Base-by-base conservation (phyloP, 1,140 invertebrate species). In the Lanistes nyassanus region DNA sequence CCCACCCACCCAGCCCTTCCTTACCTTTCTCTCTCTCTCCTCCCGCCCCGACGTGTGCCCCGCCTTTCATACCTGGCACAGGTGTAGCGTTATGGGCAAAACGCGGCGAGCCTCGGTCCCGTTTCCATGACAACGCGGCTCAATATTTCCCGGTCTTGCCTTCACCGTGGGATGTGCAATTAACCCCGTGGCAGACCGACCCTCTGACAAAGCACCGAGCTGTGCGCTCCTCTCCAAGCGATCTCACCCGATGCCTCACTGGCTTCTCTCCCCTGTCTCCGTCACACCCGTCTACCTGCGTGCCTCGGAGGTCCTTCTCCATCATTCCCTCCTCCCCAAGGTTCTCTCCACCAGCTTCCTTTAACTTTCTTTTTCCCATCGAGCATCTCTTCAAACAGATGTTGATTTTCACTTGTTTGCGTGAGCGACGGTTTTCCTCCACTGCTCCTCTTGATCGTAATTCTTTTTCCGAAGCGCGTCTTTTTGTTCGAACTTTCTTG, bases 111-210 rank as follows among this genome's bases (percentile, higher is more conserved):
- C 19, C 65, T n/a, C 37, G 36, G n/a, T 67, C 65, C 65, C 65
- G 65, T 67, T 67, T 42, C 65, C 65, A 42, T 19, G 65, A 39
- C 65, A 67, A 67, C 65, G 23, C 65, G 65, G 65, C 65, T 67
- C 65, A 67, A 67, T 67, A 67, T 37, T 67, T 42, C 65, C 23
- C 65, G 23, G 36, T 47, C 36, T 19, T 67, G 23, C 42, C 65
- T 42, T 37, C n/a, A 39, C 19, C 39, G 65, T 39, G 65, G 65
- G 65, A 67, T 67, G 65, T 39, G 39, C 65, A 37, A 67, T 42
- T 67, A 67, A 42, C 65, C 65, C 62, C 65, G 42, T 47, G 42
- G 42, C 42, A 47, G 42, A 47, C 42, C 42, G 42, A 47, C 42
- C 42, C 42, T 47, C 42, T 47, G 42, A 47, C 42, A 47, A 47